Evolutionary conservation across 2,113 vertebrate genomes (phyloP).

Genomic region (Pipra filicauda): DNA sequence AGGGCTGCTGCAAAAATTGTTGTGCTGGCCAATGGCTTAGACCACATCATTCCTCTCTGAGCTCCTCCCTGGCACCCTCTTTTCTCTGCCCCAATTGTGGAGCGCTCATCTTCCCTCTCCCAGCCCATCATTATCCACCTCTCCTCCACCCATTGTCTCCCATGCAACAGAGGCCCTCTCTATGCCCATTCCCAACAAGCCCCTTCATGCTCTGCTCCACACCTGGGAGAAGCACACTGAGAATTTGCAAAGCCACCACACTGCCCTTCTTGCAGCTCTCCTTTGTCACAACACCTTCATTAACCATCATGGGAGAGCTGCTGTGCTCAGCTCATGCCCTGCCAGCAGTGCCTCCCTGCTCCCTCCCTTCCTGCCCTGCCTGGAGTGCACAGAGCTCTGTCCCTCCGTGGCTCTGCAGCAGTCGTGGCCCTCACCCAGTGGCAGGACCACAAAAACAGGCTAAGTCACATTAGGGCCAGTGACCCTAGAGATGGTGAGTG

Average conservation of each 20-base stretch:
- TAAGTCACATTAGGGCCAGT: neutral
- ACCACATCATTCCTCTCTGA: constrained; percentile 34
- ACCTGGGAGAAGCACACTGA: neutral
- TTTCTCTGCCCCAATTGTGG: neutral
- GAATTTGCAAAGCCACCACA: accelerated
- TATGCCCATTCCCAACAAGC: neutral
- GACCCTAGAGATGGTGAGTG: accelerated
- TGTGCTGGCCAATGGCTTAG: neutral
- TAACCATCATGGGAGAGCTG: neutral
- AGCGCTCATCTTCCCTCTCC: neutral
- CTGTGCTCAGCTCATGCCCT: accelerated
- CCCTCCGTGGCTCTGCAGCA: neutral
- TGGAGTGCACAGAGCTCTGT: accelerated
- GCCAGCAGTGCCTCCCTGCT: neutral
- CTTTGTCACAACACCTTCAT: neutral
- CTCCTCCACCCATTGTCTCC: neutral
- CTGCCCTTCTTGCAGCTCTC: neutral
- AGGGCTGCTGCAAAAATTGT: neutral
- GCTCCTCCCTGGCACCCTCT: neutral
- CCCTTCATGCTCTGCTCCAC: neutral
- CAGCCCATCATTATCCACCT: neutral
- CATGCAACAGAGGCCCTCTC: neutral
- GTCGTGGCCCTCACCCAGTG: accelerated
- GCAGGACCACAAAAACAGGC: accelerated
- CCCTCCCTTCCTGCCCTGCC: neutral